Percentiles rank a stretch among this genome's conserved stretches.
Evolutionary conservation across 2,888 invertebrate species (phyloP).

Genomic region (Cylindroiulus punctatus): DNA sequence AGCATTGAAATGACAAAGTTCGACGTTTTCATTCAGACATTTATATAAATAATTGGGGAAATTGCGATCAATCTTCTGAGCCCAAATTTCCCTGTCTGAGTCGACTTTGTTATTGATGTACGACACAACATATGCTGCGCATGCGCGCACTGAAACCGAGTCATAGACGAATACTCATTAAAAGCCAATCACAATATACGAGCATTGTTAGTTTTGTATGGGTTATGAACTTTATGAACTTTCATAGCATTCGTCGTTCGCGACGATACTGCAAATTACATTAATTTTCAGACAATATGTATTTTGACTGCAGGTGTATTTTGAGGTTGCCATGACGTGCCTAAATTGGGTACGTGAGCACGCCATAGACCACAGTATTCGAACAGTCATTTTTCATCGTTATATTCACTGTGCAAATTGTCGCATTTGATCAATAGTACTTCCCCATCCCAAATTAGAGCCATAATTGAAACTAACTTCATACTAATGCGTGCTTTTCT

Average conservation of each 20-base stretch:
- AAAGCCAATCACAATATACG: slow-evolving; percentile 4
- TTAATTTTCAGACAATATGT: background rate
- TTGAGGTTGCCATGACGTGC: background rate
- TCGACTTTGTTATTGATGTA: slow-evolving; percentile 17
- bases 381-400: too few relatives aligned
- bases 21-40: slow-evolving; percentile 38
- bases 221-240: background rate
- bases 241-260: background rate
- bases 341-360: background rate
- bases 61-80: slow-evolving; percentile 19
- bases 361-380: background rate
- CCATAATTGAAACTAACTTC: background rate
- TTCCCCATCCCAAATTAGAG: too few relatives aligned
- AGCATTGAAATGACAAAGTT: slow-evolving; percentile 9
- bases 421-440: too few relatives aligned
- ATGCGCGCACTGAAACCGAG: background rate
- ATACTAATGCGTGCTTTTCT: background rate
- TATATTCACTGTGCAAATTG: too few relatives aligned
- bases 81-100: background rate
- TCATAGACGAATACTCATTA: background rate
- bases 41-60: slow-evolving; percentile 33
- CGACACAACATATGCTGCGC: background rate
- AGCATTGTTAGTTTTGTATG: background rate
- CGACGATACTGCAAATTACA: background rate
- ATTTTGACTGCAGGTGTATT: background rate